These are phyloP conservation scores for Ophthalmolycus amberensis DNA, from an alignment of 2,113 vertebrate species.

Conservation along the genomic window DNA sequence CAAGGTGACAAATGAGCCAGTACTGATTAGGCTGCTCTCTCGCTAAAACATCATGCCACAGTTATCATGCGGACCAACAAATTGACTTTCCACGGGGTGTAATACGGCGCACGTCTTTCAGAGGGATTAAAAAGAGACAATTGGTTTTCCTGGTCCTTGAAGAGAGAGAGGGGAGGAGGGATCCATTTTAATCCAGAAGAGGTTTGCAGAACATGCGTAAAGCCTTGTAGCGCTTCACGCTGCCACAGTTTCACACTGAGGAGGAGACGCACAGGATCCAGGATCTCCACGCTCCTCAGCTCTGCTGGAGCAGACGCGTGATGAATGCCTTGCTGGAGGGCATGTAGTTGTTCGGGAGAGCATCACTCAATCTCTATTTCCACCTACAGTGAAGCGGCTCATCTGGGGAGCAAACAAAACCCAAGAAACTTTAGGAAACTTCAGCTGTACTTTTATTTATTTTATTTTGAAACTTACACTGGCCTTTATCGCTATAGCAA, in stretches of 20 bases:
- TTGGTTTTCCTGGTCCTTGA: constrained; percentile 24
- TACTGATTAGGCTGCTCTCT: constrained; percentile 43
- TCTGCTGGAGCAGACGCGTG: constrained; percentile 9
- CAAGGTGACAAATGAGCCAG: constrained; percentile 66
- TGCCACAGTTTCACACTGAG: background rate
- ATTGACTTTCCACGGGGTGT: constrained; percentile 24
- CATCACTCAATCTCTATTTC: constrained; percentile 22
- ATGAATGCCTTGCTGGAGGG: constrained; percentile 49
- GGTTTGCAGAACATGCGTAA: constrained; percentile 7
- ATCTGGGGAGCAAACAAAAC: background rate
- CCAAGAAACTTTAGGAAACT: background rate
- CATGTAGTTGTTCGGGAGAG: constrained; percentile 19
- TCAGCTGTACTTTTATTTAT: background rate
- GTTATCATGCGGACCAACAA: constrained; percentile 45
- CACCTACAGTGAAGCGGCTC: background rate
- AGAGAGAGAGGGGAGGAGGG: background rate
- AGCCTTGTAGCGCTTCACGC: background rate
- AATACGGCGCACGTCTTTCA: background rate
- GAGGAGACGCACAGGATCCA: background rate
- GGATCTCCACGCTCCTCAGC: background rate
- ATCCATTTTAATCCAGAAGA: background rate
- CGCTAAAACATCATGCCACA: constrained; percentile 30
- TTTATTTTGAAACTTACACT: background rate
- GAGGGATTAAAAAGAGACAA: constrained; percentile 22
- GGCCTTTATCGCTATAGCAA: background rate